Percentiles rank a stretch among this genome's conserved stretches.
These are phyloP conservation scores for Xestia xanthographa DNA, from an alignment of 2,888 invertebrate genomes.

Conservation along the genomic window DNA sequence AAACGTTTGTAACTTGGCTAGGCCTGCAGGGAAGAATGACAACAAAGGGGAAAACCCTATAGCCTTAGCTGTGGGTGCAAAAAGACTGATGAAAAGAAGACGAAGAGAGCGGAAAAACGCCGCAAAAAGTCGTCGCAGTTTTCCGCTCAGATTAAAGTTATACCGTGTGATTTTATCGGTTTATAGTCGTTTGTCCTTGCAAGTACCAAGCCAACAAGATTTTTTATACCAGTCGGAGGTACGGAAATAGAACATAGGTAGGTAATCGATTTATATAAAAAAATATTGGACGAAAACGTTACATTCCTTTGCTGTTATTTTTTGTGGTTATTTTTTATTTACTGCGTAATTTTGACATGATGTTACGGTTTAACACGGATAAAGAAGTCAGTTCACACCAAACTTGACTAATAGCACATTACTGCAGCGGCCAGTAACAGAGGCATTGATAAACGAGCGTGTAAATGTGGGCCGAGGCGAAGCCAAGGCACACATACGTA, in stretches of 20 bases:
- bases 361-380: neutral
- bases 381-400: neutral
- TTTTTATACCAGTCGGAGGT: neutral
- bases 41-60: neutral
- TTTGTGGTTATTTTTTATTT: constrained; percentile 22
- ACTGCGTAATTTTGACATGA: neutral
- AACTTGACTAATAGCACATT: constrained; percentile 8
- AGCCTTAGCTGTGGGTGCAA: neutral
- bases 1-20: too few species aligned
- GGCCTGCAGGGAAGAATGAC: neutral
- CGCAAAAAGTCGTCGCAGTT: neutral
- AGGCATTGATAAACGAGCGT: too few species aligned
- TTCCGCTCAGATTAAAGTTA: neutral
- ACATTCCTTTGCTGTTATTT: neutral
- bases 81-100: neutral
- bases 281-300: constrained; percentile 1
- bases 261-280: neutral
- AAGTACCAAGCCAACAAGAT: neutral
- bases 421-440: too few species aligned
- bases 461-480: too few species aligned
- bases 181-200: constrained; percentile 9
- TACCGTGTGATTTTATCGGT: neutral
- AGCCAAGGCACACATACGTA: too few species aligned
- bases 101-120: neutral
- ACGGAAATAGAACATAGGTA: constrained; percentile 21